Conservation (phyloP, 2,888 invertebrate genomes). For the Panzeria rudis region DNA sequence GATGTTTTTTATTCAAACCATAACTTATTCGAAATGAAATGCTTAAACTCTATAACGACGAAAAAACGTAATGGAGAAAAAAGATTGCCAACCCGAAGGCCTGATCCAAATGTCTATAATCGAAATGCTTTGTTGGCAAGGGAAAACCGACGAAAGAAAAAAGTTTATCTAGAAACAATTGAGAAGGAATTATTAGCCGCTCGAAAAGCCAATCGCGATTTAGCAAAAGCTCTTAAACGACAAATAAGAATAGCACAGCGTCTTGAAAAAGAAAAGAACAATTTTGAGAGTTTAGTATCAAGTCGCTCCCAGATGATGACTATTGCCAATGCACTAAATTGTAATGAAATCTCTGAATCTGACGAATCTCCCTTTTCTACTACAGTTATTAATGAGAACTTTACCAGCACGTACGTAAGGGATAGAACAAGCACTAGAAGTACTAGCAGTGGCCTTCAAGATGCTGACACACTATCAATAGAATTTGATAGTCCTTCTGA, state of each 20-base stretch:
- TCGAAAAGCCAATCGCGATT: slow-evolving; percentile 84
- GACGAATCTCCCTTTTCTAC: slow-evolving; percentile 5
- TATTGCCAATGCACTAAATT: slow-evolving; percentile 84
- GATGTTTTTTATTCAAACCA: background rate
- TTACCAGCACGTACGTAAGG: slow-evolving; percentile 65
- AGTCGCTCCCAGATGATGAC: slow-evolving; percentile 85
- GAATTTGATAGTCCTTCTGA: slow-evolving; percentile 71
- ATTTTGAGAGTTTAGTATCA: slow-evolving; percentile 85
- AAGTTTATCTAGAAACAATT: slow-evolving; percentile 85
- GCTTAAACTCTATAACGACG: background rate
- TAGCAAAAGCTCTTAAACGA: slow-evolving; percentile 84
- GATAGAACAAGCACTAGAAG: slow-evolving; percentile 67
- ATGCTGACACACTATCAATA: slow-evolving; percentile 66
- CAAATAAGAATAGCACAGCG: slow-evolving; percentile 84
- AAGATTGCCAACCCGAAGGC: slow-evolving; percentile 80
- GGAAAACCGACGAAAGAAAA: slow-evolving; percentile 87
- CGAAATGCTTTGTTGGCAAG: slow-evolving; percentile 87
- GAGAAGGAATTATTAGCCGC: slow-evolving; percentile 84
- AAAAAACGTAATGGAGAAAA: slow-evolving; percentile 68
- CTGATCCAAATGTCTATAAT: slow-evolving; percentile 82
- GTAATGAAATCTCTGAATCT: background rate
- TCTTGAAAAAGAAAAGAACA: slow-evolving; percentile 85
- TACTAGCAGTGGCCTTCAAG: slow-evolving; percentile 68
- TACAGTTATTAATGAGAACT: background rate
- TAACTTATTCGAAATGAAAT: slow-evolving; percentile 39